Conservation (phyloP, 2,113 vertebrate genomes). For the Montifringilla adamsi region DNA sequence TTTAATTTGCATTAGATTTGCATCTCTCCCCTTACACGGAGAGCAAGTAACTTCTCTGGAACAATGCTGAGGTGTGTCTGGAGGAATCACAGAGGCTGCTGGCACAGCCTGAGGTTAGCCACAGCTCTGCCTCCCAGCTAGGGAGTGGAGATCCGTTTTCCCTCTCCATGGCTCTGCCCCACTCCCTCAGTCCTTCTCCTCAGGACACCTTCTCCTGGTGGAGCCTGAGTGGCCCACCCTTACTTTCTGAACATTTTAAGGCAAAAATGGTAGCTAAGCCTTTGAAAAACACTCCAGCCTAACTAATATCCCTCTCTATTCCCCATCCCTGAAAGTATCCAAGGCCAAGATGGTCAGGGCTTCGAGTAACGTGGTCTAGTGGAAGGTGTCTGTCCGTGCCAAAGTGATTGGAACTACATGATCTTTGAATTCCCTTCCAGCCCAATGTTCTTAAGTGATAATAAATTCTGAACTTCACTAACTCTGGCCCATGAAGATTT, state of each 20-base stretch:
- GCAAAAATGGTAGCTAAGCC: not conserved
- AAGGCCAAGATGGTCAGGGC: not conserved
- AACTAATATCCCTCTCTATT: not conserved
- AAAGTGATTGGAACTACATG: not conserved
- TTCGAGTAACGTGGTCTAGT: not conserved
- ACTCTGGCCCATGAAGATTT: not conserved
- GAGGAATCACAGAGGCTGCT: not conserved
- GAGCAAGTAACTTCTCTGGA: not conserved
- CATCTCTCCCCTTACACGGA: not conserved
- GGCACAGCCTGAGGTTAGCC: not conserved
- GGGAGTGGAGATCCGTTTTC: not conserved
- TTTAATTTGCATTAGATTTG: not conserved
- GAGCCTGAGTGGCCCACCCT: not conserved
- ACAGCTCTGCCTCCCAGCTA: not conserved
- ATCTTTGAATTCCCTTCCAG: not conserved
- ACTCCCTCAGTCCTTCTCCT: not conserved
- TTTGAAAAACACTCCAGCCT: not conserved
- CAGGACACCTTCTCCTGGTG: not conserved
- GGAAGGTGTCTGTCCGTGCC: accelerated
- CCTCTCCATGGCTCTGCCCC: accelerated
- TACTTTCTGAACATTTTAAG: not conserved
- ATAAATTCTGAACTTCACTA: not conserved
- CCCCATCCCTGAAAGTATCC: not conserved
- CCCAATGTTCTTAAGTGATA: not conserved
- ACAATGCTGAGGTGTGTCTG: not conserved